Evolutionary conservation across 92 coral and sea anemone species (phyloP).

Genomic region (Actinernus sp.): DNA sequence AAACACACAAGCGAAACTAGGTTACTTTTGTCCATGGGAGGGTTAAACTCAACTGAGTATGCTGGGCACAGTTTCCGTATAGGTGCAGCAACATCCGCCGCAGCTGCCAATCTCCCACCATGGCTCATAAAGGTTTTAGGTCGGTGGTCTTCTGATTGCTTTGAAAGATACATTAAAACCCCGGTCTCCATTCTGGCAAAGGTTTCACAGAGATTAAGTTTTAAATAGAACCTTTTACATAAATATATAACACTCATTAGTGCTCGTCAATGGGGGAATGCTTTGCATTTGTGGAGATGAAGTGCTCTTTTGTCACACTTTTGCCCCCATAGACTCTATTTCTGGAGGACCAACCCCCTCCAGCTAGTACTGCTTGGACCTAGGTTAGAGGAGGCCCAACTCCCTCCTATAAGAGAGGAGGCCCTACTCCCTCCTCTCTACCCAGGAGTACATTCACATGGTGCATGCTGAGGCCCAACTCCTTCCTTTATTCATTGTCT

Average conservation of each 20-base stretch:
- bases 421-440: no score
- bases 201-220: no score
- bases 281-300: conserved; percentile 28
- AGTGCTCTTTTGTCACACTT: conserved; percentile 37
- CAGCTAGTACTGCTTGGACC: background rate
- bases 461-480: no score
- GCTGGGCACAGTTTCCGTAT: conserved; percentile 24
- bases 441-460: no score
- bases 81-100: conserved; percentile 25
- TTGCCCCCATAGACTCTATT: conserved; percentile 19
- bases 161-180: conserved; percentile 37
- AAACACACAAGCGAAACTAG: conserved; percentile 32
- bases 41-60: conserved; percentile 27
- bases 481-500: no score
- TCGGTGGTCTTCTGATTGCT: conserved; percentile 42
- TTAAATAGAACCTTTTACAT: no score
- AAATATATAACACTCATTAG: no score
- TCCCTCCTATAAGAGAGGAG: no score
- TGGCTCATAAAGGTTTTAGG: conserved; percentile 42
- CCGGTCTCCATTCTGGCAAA: conserved; percentile 26
- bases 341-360: conserved; percentile 7
- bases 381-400: no score
- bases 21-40: conserved; percentile 12
- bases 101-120: conserved; percentile 20
- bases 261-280: conserved; percentile 19